Base-by-base conservation (phyloP, 2,797 vertebrate genomes). In the Periparus ater region DNA sequence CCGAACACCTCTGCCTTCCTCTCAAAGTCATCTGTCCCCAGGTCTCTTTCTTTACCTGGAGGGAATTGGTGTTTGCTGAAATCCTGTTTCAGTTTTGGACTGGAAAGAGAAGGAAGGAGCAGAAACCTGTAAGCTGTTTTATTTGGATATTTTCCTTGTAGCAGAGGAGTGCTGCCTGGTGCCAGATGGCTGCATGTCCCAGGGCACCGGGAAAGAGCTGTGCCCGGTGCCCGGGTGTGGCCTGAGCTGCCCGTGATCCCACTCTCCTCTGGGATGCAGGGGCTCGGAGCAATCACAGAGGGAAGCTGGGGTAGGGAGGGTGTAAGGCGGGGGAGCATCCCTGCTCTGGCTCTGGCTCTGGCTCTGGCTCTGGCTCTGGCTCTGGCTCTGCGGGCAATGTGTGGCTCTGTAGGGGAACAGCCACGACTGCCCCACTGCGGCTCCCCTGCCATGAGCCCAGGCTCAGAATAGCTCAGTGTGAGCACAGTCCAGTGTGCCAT, bases 301-400 rank as follows among this genome's bases (percentile, higher is more conserved):
- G 38, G 26, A 16, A 68, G 42, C 32, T 76, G 50, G 45, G 26
- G 16, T 13, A 16, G 16, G 42, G 55, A 81, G 25, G 27, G 8
- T 40, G 36, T 0, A 1, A 51, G 13, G 42, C 36, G 55, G 32
- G 27, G n/a, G 14, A 71, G 21, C 57, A 19, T 9, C 21, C 38
- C 66, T 65, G 51, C 58, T 53, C 12, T 22, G 17, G 8, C 34
- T 71, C 30, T 44, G 51, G 66, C 34, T 50, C 44, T 2, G 11
- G 22, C 40, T 71, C 30, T 44, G 51, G 55, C 58, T 53, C 12
- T 22, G 17, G 7, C 34, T 71, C 30, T 44, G 51, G 66, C 34
- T 50, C 44, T 2, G 11, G 22, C 40, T 58, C 48, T 0, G 0
- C 48, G 68, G 53, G 11, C 4, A 0, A 3, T 0, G 1, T 14